Evolutionary conservation across 2,113 vertebrate genomes (phyloP).

Genomic region (Bolborhynchus lineola): DNA sequence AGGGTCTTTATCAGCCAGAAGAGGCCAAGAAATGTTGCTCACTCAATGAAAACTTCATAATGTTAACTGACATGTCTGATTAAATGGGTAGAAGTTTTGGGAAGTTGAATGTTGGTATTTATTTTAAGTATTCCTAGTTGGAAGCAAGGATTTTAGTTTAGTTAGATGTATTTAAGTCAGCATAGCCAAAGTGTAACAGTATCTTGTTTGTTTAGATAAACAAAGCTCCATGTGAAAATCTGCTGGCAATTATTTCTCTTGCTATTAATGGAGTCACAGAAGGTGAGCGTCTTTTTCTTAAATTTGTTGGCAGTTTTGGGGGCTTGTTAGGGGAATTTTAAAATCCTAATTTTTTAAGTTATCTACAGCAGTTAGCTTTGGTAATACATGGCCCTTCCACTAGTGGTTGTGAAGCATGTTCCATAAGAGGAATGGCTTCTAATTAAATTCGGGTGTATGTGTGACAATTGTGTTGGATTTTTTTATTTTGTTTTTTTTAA

Average conservation of each 20-base stretch:
- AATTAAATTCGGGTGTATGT: neutral
- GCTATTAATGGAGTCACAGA: constrained; percentile 93
- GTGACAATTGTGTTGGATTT: neutral
- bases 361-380: neutral
- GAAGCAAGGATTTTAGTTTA: neutral
- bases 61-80: neutral
- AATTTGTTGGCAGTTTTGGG: neutral
- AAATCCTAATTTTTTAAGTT: neutral
- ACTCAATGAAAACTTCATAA: neutral
- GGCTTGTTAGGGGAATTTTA: neutral
- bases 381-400: neutral
- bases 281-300: constrained; percentile 74
- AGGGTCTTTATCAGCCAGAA: neutral
- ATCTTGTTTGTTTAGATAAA: constrained; percentile 79
- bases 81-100: neutral
- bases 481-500: neutral
- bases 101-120: neutral
- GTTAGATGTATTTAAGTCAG: neutral
- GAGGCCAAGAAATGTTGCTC: neutral
- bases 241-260: constrained; percentile 91
- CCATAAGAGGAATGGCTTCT: neutral
- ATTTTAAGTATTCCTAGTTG: neutral
- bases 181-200: neutral
- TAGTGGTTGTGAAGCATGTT: neutral
- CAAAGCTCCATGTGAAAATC: constrained; percentile 86